A percentile compares a stretch with the other conserved stretches of the same genome.
phyloP scores from a whole-genome alignment of 2,888 invertebrate genomes.

The Onchidella celtica region DNA sequence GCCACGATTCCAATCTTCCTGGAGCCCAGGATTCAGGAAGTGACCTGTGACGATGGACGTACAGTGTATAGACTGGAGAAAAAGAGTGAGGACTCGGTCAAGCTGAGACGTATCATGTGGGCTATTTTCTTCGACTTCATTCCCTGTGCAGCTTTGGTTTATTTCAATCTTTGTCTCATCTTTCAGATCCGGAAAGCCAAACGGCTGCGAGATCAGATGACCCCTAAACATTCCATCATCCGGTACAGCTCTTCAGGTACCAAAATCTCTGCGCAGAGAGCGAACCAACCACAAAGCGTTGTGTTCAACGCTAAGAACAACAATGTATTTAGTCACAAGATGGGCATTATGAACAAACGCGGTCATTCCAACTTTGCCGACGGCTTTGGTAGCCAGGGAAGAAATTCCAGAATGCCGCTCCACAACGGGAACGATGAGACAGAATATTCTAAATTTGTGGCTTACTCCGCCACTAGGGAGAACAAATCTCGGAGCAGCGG shows the following conservation, averaged over 20 bases:
- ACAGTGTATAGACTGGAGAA: conserved; percentile 56
- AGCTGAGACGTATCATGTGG: conserved; percentile 68
- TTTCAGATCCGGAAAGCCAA: conserved; percentile 56
- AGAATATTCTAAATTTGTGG: not conserved
- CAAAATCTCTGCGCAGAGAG: not conserved
- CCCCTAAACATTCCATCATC: conserved; percentile 55
- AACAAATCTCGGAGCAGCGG: not conserved
- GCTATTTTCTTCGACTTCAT: conserved; percentile 74
- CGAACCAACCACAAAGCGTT: not conserved
- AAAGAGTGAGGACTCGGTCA: conserved; percentile 56
- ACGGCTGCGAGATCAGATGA: conserved; percentile 44
- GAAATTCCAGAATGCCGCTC: not conserved
- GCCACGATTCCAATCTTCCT: conserved; percentile 71
- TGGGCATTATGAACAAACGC: not conserved
- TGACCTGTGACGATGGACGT: conserved; percentile 55
- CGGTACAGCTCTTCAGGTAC: not conserved
- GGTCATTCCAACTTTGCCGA: not conserved
- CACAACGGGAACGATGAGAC: not conserved
- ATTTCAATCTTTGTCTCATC: conserved; percentile 76
- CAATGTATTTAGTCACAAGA: not conserved
- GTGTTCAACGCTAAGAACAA: not conserved
- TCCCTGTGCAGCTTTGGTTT: conserved; percentile 74
- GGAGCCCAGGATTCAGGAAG: conserved; percentile 61
- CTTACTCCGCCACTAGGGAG: not conserved
- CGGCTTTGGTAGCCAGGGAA: not conserved